Evolutionary conservation across 2,888 invertebrate species (phyloP), one percentile per base, ranked within the genome.

Genomic region (Synergus gifuensis): DNA sequence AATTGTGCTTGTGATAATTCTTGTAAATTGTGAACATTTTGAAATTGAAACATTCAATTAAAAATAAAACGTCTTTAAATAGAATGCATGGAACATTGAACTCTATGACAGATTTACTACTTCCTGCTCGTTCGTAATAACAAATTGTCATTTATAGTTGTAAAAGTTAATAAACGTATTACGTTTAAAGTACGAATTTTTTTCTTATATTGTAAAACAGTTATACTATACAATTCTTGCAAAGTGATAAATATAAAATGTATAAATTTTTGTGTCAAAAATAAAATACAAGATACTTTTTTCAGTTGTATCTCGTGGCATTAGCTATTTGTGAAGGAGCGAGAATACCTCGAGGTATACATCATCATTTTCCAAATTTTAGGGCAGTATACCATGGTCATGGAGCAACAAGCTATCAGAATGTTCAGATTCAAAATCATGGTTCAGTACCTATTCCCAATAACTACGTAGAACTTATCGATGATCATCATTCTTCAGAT

Each of bases 331-430:
- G 86, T 73, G 83, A 88, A 44, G 87, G 88, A 36, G 87, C 85
- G n/a, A 86, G 88, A 78, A 83, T 89, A 84, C 80, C 89, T 4
- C 84, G 87, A 44, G 84, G 82, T 62, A 63, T 84, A 5, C 82
- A 82, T 16, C 81, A 85, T 81, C 78, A 81, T 11, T 79, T 88
- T 78, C 89, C 90, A 12, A 83, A 89, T 83, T 88, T 88, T 22
- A 88, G 85, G 40, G 81, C 88, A 4, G 84, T 89, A 40, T 85
- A 90, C 83, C 90, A 90, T 60, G 89, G 90, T 0, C 85, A 90
- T 64, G 90, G 89, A 54, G 91, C 91, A 4, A 90, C 89, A 28
- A 90, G 91, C 79, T 92, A 91, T 85, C 91, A 90, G 78, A 90
- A 90, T 58, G 88, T 90, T 18, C 85, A 90, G 11, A 81, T 89